Base-by-base conservation (phyloP, 2,888 invertebrate genomes). In the Galerucella pusilla region DNA sequence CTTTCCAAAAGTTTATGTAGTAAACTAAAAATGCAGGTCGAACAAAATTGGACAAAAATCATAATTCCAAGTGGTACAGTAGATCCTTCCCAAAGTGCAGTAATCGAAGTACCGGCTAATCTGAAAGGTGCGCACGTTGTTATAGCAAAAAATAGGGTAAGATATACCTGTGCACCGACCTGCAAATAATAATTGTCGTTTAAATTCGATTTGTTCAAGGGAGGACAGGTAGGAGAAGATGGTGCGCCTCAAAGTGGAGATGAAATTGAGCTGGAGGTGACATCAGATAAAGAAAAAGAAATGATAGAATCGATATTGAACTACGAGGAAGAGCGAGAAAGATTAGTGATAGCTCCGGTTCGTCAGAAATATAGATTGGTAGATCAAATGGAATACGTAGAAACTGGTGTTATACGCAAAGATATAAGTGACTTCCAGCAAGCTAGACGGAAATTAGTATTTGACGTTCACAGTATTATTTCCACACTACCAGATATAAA, bases 51-150 rank as follows among this genome's bases (percentile, higher is more conserved):
- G 64, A 65, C 64, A 69, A 84, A 83, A 77, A 81, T 85, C 54
- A 79, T 85, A 3, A 84, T 85, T 66, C 85, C 85, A 7, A 82
- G 81, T 78, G 86, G 85, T 25, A 80, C 84, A 75, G 82, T 86
- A 20, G 83, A 85, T 76, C 83, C 85, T 14, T 77, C 81, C 7
- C 83, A 85, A 77, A 85, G 85, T 2, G 85, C 85, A 14, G 80
- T 86, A 52, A 84, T 86, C 49, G 85, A 86, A 80, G 84, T 86
- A 42, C 86, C 86, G 4, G 77, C 78, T 10, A 74, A 77, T 71
- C 73, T 84, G 63, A 81, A 84, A 59, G 81, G 82, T 65, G 82
- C 83, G 25, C 82, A 81, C 7, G 81, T 84, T 10, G 84, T 85
- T 7, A 80, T 85, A 10, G 85, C 85, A 2, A 67, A 65, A 65